Evolutionary conservation across 2,797 vertebrate species (phyloP).

Genomic region (Silurus lanzhouensis): DNA sequence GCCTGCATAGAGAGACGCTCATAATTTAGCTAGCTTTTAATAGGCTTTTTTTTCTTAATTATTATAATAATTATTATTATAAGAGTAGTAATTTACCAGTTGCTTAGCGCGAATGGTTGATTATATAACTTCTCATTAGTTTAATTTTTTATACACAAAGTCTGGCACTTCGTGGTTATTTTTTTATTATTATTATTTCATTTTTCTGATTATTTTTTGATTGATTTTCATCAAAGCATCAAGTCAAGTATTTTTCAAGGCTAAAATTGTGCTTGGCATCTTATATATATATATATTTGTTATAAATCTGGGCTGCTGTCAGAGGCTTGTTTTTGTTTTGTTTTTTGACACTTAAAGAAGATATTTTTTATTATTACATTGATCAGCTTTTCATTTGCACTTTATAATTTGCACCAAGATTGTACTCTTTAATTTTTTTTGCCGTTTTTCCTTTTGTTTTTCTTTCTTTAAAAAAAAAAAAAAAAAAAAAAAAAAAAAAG

Average conservation of each 20-base stretch:
- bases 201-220: not conserved
- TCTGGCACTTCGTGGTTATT: conserved; percentile 14
- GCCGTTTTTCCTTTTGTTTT: not conserved
- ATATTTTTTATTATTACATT: no score
- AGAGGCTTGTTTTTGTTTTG: conserved; percentile 1
- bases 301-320: not conserved
- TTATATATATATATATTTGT: not conserved
- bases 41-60: conserved; percentile 22
- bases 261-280: not conserved
- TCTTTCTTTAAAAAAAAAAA: not conserved
- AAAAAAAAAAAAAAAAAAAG: not conserved
- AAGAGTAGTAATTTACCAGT: no score
- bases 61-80: not conserved
- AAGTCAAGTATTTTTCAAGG: not conserved
- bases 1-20: conserved; percentile 45
- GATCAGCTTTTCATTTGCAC: not conserved
- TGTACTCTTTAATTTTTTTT: not conserved
- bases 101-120: conserved; percentile 37
- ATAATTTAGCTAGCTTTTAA: conserved; percentile 36
- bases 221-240: conserved; percentile 1
- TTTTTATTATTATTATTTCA: not conserved
- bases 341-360: no score
- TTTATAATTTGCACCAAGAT: not conserved
- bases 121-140: conserved; percentile 24
- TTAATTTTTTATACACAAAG: not conserved